Evolutionary conservation across 1,140 invertebrate species (phyloP).

Genomic region (Leptoteleia sp.): DNA sequence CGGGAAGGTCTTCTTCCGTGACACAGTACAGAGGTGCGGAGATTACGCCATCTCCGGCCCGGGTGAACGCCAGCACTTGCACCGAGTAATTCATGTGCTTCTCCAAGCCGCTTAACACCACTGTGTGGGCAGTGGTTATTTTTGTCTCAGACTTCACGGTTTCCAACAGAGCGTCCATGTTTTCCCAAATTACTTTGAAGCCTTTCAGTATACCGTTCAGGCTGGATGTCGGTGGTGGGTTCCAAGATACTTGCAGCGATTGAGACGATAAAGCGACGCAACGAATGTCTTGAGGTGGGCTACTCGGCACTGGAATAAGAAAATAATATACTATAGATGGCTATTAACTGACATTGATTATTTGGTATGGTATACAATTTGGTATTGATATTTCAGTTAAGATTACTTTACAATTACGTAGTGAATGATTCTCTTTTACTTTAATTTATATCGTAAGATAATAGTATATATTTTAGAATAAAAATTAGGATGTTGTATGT

Average conservation of each 20-base stretch:
- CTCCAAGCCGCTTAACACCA: constrained; percentile 85
- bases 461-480: too few relatives aligned
- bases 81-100: constrained; percentile 97
- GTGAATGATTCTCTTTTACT: too few relatives aligned
- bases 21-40: constrained; percentile 92
- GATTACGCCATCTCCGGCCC: constrained; percentile 92
- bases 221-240: constrained; percentile 89
- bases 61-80: constrained; percentile 90
- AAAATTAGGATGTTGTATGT: too few relatives aligned
- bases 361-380: too few relatives aligned
- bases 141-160: constrained; percentile 82
- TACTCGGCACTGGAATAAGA: constrained; percentile 86
- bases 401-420: too few relatives aligned
- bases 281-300: constrained; percentile 89
- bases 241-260: constrained; percentile 93
- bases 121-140: constrained; percentile 85
- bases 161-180: constrained; percentile 75
- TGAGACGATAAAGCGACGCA: constrained; percentile 90
- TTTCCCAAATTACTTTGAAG: constrained; percentile 90
- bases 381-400: too few relatives aligned
- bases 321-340: too few relatives aligned
- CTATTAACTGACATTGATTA: too few relatives aligned
- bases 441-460: too few relatives aligned
- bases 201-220: constrained; percentile 93
- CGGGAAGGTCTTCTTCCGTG: constrained; percentile 95